Base-by-base conservation (phyloP, 1,140 invertebrate species). In the Pseudachorutes palmiensis region DNA sequence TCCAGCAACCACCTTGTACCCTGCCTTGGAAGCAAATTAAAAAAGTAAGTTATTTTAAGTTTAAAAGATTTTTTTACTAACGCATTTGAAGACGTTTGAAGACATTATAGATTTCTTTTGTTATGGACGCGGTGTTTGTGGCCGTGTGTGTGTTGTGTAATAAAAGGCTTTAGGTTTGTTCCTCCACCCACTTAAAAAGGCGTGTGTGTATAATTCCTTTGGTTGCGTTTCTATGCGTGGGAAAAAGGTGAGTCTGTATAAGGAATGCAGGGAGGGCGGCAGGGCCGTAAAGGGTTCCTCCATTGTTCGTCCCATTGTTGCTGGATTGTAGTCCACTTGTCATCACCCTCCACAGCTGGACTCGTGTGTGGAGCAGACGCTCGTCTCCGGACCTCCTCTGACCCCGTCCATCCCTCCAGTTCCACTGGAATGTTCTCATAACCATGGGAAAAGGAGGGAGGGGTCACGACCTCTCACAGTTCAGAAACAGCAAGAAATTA, bases 141-240 rank as follows among this genome's bases (percentile, higher is more conserved):
- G n/a, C n/a, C n/a, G n/a, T n/a, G n/a, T n/a, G n/a, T n/a, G n/a
- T n/a, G n/a, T n/a, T n/a, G n/a, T n/a, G n/a, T n/a, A n/a, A n/a
- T n/a, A n/a, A n/a, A n/a, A n/a, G n/a, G n/a, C n/a, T n/a, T n/a
- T n/a, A n/a, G n/a, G n/a, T n/a, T n/a, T n/a, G n/a, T n/a, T n/a
- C n/a, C n/a, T 55, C 51, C 51, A 55, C 51, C 51, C 51, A 55
- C 51, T 55, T 55, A 55, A 55, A 55, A 55, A 55, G 51, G 51
- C 51, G 51, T 55, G 51, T 55, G 51, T 55, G 51, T 55, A 55
- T 55, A 55, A 55, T 55, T 55, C 51, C 51, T 55, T 55, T 9
- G 5, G 51, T 55, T 55, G 51, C n/a, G n/a, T n/a, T n/a, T n/a
- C 24, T 55, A 26, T 55, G 51, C 51, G 51, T 55, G 51, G 51